Percentiles rank a stretch among this genome's conserved stretches.
Conservation (phyloP, 2,888 invertebrate species). For the Kryphioiulus occultus region DNA sequence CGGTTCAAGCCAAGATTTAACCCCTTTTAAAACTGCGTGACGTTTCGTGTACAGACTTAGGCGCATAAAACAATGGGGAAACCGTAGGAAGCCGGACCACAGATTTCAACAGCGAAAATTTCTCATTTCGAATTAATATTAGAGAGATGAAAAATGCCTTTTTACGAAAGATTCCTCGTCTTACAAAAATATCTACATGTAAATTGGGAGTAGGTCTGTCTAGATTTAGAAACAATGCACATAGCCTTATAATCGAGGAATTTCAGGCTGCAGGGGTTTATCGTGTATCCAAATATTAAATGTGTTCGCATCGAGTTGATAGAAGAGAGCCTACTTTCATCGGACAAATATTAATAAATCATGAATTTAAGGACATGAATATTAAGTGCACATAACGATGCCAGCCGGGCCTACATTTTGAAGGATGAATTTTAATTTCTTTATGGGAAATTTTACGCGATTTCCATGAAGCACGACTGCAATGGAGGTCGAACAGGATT, state of each 20-base stretch:
- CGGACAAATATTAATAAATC: neutral
- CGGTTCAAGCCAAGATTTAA: conserved; percentile 11
- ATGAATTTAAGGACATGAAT: conserved; percentile 2
- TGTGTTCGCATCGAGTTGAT: neutral
- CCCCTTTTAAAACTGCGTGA: conserved; percentile 9
- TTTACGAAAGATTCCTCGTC: neutral
- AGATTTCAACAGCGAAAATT: neutral
- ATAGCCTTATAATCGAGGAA: neutral
- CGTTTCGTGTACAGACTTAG: neutral
- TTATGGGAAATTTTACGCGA: neutral
- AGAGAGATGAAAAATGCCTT: neutral
- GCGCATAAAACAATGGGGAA: neutral
- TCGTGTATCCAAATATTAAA: neutral
- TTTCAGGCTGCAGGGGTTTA: neutral
- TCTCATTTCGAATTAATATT: neutral
- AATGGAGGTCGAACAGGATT: conserved; percentile 15
- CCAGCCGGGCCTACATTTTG: neutral
- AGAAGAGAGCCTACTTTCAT: neutral
- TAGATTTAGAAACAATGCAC: neutral
- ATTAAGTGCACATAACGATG: neutral
- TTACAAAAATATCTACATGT: neutral
- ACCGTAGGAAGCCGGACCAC: neutral
- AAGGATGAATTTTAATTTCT: conserved; percentile 26
- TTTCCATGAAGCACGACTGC: neutral
- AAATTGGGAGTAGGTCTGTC: conserved; percentile 26